These are phyloP conservation scores for Taenaris catops DNA, from an alignment of 2,888 invertebrate species.

Conservation along the genomic window DNA sequence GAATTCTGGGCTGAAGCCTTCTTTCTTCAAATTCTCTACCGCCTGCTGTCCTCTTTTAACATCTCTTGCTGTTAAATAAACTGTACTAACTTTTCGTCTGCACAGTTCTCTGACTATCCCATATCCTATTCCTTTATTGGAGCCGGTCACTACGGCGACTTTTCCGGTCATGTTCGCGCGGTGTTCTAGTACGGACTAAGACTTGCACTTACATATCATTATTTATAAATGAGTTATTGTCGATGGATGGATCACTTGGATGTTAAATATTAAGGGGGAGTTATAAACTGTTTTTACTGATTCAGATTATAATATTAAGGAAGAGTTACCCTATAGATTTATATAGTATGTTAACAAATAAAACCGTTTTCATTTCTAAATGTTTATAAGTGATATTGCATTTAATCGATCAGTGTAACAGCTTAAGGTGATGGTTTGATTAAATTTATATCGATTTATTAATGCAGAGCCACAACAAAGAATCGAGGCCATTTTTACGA, in stretches of 20 bases:
- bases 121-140: conserved; percentile 83
- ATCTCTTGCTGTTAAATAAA: conserved; percentile 83
- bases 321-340: too few species aligned
- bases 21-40: conserved; percentile 67
- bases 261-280: conserved; percentile 8
- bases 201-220: background rate
- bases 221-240: conserved; percentile 6
- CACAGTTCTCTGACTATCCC: conserved; percentile 81
- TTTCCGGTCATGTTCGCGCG: conserved; percentile 31
- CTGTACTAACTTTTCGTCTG: conserved; percentile 78
- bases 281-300: background rate
- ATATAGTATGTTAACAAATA: too few species aligned
- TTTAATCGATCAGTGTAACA: too few species aligned
- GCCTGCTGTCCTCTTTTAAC: conserved; percentile 71
- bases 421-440: too few species aligned
- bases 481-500: too few species aligned
- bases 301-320: background rate
- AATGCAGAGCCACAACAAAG: too few species aligned
- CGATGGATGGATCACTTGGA: background rate
- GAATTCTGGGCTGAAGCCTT: conserved; percentile 51
- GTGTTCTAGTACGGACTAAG: conserved; percentile 3
- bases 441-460: too few species aligned
- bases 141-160: conserved; percentile 77
- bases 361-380: too few species aligned
- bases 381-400: too few species aligned